Base-by-base conservation (phyloP, 2,888 invertebrate genomes). In the Hyalella azteca region DNA sequence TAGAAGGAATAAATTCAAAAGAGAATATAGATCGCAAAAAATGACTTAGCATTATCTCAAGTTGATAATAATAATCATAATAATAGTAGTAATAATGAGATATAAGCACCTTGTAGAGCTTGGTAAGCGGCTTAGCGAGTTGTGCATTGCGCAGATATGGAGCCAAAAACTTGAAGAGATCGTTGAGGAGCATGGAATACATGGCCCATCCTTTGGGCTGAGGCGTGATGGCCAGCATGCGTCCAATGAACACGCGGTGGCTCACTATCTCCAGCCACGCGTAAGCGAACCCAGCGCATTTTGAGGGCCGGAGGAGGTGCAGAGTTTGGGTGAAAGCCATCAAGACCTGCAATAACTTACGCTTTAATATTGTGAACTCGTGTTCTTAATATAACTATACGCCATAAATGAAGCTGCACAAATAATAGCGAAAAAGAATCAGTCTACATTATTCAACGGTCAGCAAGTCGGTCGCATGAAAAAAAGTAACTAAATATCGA, bases 231-330 rank as follows among this genome's bases (percentile, higher is more conserved):
- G 96, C 96, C 40, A 98, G 90, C 89, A 98, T 95, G 79, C 96
- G 91, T 78, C 96, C 97, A 87, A 99, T 93, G 88, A 98, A 98
- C 0, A 96, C 94, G 79, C 98, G 92, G 89, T 99, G 98, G 0
- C 98, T 97, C 54, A 99, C 94, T 73, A 99, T 90, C 88, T 99
- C 99, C 80, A 99, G 90, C 99, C 99, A 99, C 2, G 98, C 96
- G 88, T 96, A 99, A 80, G 97, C 94, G 89, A 99, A 99, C 0
- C 96, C 97, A 0, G 99, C 97, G 0, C 96, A 97, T 86, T 95
- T 93, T 73, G 93, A 92, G 13, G 99, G 99, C 80, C 96, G 91
- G 85, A 99, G 90, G 86, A 97, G 94, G 87, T 97, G 97, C 85
- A 98, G 91, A 0, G 96, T 95, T 89, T 98, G 96, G 88, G 97